Base-by-base conservation (phyloP, 2,888 invertebrate species). In the Poecilobothrus nobilitatus region DNA sequence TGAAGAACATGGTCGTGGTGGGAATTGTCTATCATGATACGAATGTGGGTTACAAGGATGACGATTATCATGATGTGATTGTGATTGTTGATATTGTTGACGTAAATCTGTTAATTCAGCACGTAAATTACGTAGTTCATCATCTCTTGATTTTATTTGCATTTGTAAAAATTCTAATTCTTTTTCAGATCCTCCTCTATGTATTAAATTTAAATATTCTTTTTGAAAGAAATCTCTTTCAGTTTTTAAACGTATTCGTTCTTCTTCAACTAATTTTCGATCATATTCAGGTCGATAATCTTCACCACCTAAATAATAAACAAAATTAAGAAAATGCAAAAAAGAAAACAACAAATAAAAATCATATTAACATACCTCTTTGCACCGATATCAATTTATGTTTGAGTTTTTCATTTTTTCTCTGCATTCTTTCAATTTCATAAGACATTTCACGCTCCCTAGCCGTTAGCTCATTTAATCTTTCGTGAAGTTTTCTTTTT, bases 391-490 rank as follows among this genome's bases (percentile, higher is more conserved):
- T 27, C 1, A 79, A 67, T 69, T 78, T 79, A 0, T 68, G 71
- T 73, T 86, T 85, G 71, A 86, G 78, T 73, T 81, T 82, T 73
- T 80, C 81, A 73, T 85, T 83, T 64, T 85, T 82, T 21, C 83
- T 84, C 66, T 82, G 78, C 61, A 85, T 76, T 71, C 83, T 83
- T 73, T 82, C 84, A 67, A 85, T 83, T 74, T 85, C 83, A 68
- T 77, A 77, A 69, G 82, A 79, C 44, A 86, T 75, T 73, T 80
- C 78, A 65, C 83, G 80, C 76, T 84, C 85, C 71, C 85, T 88
- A 74, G 84, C 81, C 72, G 85, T 88, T 76, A 85, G 85, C 76
- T 84, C 84, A 81, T 85, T 87, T 18, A 88, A 79, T 71, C 82
- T 83, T 74, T 87, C 84, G 34, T 83, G 84, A 70, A 87, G 77